A percentile compares a stretch with the other conserved stretches of the same genome.
These are phyloP conservation scores for Meiosimyza decipiens DNA, from an alignment of 2,888 invertebrate genomes.

Conservation along the genomic window DNA sequence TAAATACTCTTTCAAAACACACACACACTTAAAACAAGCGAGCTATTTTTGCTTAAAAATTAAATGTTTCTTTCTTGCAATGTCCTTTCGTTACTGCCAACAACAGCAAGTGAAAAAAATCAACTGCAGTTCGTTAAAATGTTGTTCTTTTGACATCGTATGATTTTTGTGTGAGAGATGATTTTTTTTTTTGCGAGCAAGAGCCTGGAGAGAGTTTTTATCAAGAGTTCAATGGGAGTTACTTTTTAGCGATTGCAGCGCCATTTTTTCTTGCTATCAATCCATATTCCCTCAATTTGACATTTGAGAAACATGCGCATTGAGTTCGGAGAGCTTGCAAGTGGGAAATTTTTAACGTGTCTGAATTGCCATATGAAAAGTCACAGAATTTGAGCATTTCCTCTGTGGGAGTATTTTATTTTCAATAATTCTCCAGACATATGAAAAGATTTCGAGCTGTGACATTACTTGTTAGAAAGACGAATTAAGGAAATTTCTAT, in stretches of 20 bases:
- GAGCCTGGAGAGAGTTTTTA: no score
- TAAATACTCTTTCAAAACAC: not conserved
- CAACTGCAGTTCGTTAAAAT: not conserved
- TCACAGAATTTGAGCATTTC: no score
- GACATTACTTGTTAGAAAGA: no score
- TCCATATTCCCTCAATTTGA: not conserved
- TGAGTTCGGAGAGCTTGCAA: not conserved
- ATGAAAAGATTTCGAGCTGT: no score
- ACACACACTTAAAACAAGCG: constrained; percentile 15
- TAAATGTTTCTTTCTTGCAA: not conserved
- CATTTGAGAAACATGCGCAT: not conserved
- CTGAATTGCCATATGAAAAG: no score
- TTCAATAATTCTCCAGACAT: no score
- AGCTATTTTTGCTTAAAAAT: not conserved
- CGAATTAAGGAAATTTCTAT: no score
- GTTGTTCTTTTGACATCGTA: not conserved
- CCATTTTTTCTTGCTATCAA: constrained; percentile 23
- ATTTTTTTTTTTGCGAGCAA: no score
- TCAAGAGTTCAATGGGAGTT: not conserved
- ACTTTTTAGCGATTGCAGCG: constrained; percentile 23
- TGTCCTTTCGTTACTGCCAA: constrained; percentile 7
- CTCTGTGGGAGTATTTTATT: no score
- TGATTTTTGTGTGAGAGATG: not conserved
- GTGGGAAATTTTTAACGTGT: no score
- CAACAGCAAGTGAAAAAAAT: constrained; percentile 3